Percentiles rank a stretch among this genome's conserved stretches.
Conservation (phyloP, 2,113 vertebrate species). For the Callaeas wilsoni region DNA sequence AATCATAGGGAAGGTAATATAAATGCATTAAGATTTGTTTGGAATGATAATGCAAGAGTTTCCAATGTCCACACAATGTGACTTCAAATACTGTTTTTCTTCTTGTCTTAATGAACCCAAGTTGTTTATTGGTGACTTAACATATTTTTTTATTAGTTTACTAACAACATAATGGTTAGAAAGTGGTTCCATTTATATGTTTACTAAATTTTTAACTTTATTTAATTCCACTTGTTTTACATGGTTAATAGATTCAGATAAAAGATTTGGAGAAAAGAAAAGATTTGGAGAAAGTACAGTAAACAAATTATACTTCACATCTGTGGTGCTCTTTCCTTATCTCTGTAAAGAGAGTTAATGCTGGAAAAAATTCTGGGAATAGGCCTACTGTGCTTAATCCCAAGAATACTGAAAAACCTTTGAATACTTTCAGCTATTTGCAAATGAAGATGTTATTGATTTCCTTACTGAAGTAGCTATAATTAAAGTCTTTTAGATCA, state of each 20-base stretch:
- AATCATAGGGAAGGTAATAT: neutral
- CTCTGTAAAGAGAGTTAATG: neutral
- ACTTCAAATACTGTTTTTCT: neutral
- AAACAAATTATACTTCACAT: neutral
- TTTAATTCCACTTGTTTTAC: neutral
- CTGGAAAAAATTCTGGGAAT: neutral
- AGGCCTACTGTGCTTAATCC: neutral
- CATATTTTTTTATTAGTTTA: neutral
- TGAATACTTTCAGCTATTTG: neutral
- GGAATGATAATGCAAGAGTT: neutral
- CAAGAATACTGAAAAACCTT: neutral
- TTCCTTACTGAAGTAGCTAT: neutral
- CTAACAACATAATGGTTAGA: neutral
- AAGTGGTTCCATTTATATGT: neutral
- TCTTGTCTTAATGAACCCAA: neutral
- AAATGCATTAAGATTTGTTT: neutral
- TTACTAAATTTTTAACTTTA: neutral
- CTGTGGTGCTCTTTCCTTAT: neutral
- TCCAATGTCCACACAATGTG: neutral
- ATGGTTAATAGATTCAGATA: neutral
- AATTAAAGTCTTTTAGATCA: neutral
- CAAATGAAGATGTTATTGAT: neutral
- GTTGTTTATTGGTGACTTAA: neutral
- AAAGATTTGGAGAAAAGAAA: neutral
- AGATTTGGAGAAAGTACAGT: neutral